Evolutionary conservation across 2,797 vertebrate genomes (phyloP).

Genomic region (Discoglossus pictus): DNA sequence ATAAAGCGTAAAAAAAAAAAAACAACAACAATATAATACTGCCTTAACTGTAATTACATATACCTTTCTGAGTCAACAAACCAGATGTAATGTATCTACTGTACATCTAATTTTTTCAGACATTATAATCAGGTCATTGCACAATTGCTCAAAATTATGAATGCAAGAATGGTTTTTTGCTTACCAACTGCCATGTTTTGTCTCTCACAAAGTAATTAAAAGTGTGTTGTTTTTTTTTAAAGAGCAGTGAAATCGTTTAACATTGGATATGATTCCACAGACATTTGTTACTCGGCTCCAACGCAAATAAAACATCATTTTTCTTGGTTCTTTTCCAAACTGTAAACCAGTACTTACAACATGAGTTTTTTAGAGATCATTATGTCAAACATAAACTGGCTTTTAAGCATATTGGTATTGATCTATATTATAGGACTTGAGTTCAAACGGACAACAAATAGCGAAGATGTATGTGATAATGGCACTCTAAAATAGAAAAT

Average conservation of each 20-base stretch:
- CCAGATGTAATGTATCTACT: constrained; percentile 18
- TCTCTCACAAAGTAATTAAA: constrained; percentile 43
- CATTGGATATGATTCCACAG: constrained; percentile 22
- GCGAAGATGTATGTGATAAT: too few relatives aligned
- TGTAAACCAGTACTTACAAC: constrained; percentile 8
- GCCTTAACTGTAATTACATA: constrained; percentile 11
- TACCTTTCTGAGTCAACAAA: constrained; percentile 24
- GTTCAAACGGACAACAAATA: too few relatives aligned
- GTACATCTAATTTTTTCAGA: constrained; percentile 28
- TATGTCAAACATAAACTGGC: too few relatives aligned
- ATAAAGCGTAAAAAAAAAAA: too few relatives aligned
- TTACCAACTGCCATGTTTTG: constrained; percentile 43
- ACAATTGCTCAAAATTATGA: constrained; percentile 42
- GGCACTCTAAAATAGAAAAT: too few relatives aligned
- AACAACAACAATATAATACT: too few relatives aligned
- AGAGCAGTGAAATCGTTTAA: constrained; percentile 11
- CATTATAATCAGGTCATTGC: constrained; percentile 48
- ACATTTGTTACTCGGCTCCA: constrained; percentile 11
- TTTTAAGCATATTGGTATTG: too few relatives aligned
- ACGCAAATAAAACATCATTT: constrained; percentile 12
- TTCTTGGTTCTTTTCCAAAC: constrained; percentile 9
- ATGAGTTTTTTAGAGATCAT: too few relatives aligned
- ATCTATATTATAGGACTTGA: too few relatives aligned
- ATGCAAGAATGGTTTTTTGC: constrained; percentile 38
- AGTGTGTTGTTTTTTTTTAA: constrained; percentile 20